phyloP scores from a whole-genome alignment of 2,797 vertebrate species.

The Carapus acus region DNA sequence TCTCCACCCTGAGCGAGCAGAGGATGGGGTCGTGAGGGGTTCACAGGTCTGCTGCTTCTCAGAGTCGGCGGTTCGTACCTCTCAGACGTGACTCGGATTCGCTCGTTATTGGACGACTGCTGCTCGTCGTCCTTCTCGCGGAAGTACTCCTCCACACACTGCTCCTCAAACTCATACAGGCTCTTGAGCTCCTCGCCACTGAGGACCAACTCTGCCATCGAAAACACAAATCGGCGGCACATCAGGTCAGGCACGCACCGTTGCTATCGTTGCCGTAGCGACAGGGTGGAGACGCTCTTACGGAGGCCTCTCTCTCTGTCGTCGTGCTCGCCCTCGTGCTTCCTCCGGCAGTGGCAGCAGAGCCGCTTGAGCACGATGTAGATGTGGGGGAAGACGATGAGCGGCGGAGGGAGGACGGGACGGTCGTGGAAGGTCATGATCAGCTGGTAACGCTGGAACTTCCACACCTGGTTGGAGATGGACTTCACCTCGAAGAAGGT shows the following conservation, averaged over 20 bases:
- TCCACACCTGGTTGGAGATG: conserved; percentile 98
- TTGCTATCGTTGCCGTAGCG: too few relatives aligned
- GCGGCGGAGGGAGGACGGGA: conserved; percentile 89
- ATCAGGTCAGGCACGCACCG: too few relatives aligned
- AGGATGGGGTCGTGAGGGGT: too few relatives aligned
- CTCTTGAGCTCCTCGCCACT: conserved; percentile 86
- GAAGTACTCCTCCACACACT: conserved; percentile 94
- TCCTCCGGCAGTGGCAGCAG: conserved; percentile 75
- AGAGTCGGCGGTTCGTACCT: conserved; percentile 75
- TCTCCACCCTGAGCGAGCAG: conserved; percentile 81
- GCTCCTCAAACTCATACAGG: conserved; percentile 91
- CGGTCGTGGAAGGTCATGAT: conserved; percentile 97
- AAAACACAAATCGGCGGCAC: too few relatives aligned
- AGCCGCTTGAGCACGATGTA: conserved; percentile 79
- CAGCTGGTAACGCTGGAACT: conserved; percentile 95
- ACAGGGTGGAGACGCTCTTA: too few relatives aligned
- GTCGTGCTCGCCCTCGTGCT: conserved; percentile 78
- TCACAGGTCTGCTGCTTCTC: too few relatives aligned
- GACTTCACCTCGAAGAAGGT: conserved; percentile 98
- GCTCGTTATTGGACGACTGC: conserved; percentile 88
- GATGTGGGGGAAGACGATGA: conserved; percentile 89
- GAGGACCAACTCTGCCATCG: conserved; percentile 81
- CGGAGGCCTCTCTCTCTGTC: conserved; percentile 86
- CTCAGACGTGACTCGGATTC: conserved; percentile 88
- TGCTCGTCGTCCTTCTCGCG: conserved; percentile 89